phyloP scores from a whole-genome alignment of 1,140 invertebrate species.

The Drosophila pachea region DNA sequence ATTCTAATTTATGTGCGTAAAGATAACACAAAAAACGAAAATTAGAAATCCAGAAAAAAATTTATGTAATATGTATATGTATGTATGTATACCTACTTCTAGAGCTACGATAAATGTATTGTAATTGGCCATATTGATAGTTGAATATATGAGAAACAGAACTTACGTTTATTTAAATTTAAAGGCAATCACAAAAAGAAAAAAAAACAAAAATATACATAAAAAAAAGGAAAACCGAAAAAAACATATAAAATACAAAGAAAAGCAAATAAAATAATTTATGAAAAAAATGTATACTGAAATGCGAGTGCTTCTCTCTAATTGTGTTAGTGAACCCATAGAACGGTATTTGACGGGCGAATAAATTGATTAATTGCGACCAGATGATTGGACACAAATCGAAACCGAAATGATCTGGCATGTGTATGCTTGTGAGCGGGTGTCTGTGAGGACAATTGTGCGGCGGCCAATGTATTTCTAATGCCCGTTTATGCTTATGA shows the following conservation, averaged over 20 bases:
- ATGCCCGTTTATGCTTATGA: constrained; percentile 74
- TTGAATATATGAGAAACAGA: constrained; percentile 72
- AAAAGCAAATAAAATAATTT: constrained; percentile 78
- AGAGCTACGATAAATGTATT: constrained; percentile 68
- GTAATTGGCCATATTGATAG: constrained; percentile 79
- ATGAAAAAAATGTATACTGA: constrained; percentile 62
- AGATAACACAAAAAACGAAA: constrained; percentile 41
- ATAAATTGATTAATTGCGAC: constrained; percentile 62
- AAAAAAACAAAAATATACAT: constrained; percentile 54
- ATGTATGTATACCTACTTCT: constrained; percentile 46
- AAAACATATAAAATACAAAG: constrained; percentile 50
- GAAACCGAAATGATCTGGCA: constrained; percentile 42
- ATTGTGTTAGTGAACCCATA: constrained; percentile 40
- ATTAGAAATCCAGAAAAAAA: constrained; percentile 45
- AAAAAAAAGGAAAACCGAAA: constrained; percentile 28
- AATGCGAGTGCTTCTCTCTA: constrained; percentile 51
- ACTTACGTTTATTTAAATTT: constrained; percentile 73
- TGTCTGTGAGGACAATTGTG: background rate
- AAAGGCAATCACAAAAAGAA: constrained; percentile 76
- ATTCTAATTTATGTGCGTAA: constrained; percentile 65
- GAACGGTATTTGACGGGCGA: constrained; percentile 66
- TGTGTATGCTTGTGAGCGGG: background rate
- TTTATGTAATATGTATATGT: constrained; percentile 39
- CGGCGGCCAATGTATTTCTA: constrained; percentile 56
- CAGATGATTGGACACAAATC: constrained; percentile 68